Evolutionary conservation across 2,797 vertebrate species (phyloP).

Genomic region (Spheniscus humboldti): DNA sequence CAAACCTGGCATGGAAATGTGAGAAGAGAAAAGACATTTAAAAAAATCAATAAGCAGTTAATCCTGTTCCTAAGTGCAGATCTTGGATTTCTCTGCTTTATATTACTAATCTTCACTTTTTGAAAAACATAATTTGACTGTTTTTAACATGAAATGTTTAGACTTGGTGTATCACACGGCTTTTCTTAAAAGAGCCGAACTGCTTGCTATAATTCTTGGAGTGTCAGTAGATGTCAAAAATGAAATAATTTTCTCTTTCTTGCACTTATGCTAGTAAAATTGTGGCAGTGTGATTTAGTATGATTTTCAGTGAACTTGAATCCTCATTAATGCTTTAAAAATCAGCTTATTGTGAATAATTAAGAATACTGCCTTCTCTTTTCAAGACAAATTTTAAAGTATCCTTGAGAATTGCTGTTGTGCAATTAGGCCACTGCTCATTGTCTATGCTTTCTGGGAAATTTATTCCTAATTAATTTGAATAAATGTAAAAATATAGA

Average conservation of each 20-base stretch:
- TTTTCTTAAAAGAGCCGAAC: not conserved
- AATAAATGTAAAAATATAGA: not conserved
- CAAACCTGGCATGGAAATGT: not conserved
- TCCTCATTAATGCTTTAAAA: not conserved
- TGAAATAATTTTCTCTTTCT: not conserved
- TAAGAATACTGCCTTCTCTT: not conserved
- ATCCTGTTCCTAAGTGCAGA: not conserved
- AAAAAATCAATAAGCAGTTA: not conserved
- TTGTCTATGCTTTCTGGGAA: not conserved
- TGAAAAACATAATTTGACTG: not conserved
- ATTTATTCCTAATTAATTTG: not conserved
- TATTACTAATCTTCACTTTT: not conserved
- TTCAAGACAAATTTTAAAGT: not conserved
- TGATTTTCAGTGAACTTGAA: not conserved
- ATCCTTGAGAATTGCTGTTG: not conserved
- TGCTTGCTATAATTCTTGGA: not conserved
- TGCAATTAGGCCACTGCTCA: not conserved
- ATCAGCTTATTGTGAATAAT: not conserved
- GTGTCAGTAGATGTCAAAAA: not conserved
- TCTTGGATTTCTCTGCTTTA: not conserved
- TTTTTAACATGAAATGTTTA: not conserved
- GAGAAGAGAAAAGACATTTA: not conserved
- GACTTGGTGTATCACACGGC: not conserved
- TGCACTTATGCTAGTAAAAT: not conserved
- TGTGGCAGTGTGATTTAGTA: not conserved